Percentiles rank a stretch among this genome's conserved stretches.
phyloP scores from a whole-genome alignment of 1,140 invertebrate genomes.

The Drosophila obscura region DNA sequence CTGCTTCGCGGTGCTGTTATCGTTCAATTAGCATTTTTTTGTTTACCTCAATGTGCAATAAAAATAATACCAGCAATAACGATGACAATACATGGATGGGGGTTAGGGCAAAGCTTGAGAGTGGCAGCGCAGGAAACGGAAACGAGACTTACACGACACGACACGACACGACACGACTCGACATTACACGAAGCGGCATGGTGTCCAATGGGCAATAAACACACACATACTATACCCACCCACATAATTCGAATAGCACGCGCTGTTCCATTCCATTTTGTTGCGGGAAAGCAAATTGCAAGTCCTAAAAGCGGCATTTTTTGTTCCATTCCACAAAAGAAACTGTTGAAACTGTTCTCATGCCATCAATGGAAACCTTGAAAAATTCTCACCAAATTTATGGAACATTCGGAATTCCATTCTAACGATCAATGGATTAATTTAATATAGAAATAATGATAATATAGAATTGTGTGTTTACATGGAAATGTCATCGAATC shows the following conservation, averaged over 20 bases:
- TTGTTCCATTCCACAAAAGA: no score
- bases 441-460: no score
- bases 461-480: constrained; percentile 38
- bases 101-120: constrained; percentile 2
- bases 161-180: constrained; percentile 23
- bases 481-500: constrained; percentile 36
- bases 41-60: constrained; percentile 43
- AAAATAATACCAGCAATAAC: constrained; percentile 29
- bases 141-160: constrained; percentile 9
- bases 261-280: constrained; percentile 49
- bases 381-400: no score
- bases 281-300: constrained; percentile 7
- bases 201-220: constrained; percentile 12
- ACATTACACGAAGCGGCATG: neutral
- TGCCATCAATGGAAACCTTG: no score
- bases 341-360: no score
- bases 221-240: neutral
- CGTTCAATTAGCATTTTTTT: constrained; percentile 43
- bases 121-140: constrained; percentile 3
- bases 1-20: constrained; percentile 37
- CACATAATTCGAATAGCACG: neutral
- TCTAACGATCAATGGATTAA: no score
- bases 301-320: no score
- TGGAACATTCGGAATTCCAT: no score
- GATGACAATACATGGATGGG: constrained; percentile 19